A percentile compares a stretch with the other conserved stretches of the same genome.
These are phyloP conservation scores for Melinopterus prodromus DNA, from an alignment of 2,888 invertebrate species.

Conservation along the genomic window DNA sequence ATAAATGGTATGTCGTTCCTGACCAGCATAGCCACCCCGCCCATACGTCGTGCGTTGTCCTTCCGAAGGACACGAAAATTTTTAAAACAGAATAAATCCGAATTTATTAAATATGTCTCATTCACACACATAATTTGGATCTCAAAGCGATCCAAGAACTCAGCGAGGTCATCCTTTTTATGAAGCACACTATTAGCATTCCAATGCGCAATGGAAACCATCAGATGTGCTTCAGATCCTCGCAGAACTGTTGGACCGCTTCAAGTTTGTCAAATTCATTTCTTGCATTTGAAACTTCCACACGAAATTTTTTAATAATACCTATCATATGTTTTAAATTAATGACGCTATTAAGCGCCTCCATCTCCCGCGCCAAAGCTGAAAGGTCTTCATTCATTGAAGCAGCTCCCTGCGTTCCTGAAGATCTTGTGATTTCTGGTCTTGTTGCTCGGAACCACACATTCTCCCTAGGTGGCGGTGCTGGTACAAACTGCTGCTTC, in stretches of 20 bases:
- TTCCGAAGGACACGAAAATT: constrained; percentile 17
- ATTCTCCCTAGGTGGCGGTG: neutral
- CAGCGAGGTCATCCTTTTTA: constrained; percentile 32
- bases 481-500: neutral
- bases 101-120: constrained; percentile 30
- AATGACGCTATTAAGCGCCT: neutral
- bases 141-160: constrained; percentile 34
- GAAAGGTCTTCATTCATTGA: too few species aligned
- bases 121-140: constrained; percentile 38
- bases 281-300: neutral
- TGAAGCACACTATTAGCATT: constrained; percentile 37
- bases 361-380: too few species aligned
- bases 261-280: too few species aligned
- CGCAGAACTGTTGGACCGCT: neutral
- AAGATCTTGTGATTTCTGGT: too few species aligned
- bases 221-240: neutral
- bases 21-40: constrained; percentile 19
- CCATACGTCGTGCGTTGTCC: constrained; percentile 4
- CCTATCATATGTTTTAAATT: neutral
- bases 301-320: constrained; percentile 10
- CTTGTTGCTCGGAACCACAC: too few species aligned
- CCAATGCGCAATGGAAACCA: constrained; percentile 27
- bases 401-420: too few species aligned
- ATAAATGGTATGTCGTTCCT: constrained; percentile 11
- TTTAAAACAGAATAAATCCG: constrained; percentile 19